Evolutionary conservation across 2,797 vertebrate species (phyloP).

Genomic region (Vireo griseus): DNA sequence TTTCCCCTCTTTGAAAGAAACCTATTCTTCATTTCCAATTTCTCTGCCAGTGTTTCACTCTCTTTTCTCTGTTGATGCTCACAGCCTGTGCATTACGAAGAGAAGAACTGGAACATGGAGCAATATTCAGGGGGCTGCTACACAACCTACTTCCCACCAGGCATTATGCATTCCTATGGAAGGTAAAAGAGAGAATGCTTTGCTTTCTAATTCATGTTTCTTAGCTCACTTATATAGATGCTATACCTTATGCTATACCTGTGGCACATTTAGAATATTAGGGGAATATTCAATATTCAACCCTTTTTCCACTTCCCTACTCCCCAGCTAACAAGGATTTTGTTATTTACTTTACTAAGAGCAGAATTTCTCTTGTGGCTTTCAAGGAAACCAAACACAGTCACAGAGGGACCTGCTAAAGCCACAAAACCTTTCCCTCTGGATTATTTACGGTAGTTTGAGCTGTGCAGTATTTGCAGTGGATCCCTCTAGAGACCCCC

Average conservation of each 20-base stretch:
- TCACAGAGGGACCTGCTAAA: neutral
- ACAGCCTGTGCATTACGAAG: conserved; percentile 79
- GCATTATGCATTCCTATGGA: conserved; percentile 78
- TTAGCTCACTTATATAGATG: neutral
- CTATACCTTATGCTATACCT: neutral
- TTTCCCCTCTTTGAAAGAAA: neutral
- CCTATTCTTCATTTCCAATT: neutral
- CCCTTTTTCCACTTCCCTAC: neutral
- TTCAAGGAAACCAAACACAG: neutral
- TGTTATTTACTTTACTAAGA: neutral
- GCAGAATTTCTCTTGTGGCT: neutral
- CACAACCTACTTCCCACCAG: conserved; percentile 79
- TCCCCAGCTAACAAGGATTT: neutral
- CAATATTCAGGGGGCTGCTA: conserved; percentile 82
- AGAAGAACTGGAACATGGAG: conserved; percentile 78
- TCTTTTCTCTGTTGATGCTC: conserved; percentile 27
- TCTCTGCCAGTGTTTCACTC: conserved; percentile 23
- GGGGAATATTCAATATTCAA: neutral
- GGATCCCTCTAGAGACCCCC: neutral
- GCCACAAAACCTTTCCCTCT: neutral
- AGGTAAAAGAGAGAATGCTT: conserved; percentile 65
- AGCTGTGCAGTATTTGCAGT: neutral
- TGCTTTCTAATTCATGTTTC: neutral
- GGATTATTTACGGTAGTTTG: neutral
- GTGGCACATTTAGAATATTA: too few species aligned